Conservation (phyloP, 2,888 invertebrate species). For the Palloptera scutellata region DNA sequence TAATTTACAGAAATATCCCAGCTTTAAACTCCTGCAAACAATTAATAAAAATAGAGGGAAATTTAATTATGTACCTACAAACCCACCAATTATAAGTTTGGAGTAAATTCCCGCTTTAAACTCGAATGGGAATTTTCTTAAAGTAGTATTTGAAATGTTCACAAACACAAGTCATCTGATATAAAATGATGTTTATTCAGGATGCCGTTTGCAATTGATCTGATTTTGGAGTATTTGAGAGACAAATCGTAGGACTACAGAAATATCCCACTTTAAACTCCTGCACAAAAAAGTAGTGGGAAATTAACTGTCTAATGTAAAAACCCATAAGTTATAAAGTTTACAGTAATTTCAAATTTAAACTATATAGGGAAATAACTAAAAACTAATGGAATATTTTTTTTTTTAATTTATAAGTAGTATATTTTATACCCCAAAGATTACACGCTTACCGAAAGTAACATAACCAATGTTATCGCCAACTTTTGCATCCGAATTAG, state of each 20-base stretch:
- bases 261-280: slow-evolving; percentile 43
- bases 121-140: not conserved
- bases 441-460: slow-evolving; percentile 84
- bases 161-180: slow-evolving; percentile 36
- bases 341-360: no score
- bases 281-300: slow-evolving; percentile 1
- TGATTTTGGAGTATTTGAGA: slow-evolving; percentile 44
- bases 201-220: slow-evolving; percentile 28
- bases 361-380: no score
- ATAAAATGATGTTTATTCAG: slow-evolving; percentile 36
- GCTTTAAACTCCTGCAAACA: slow-evolving; percentile 34
- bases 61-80: no score
- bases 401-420: not conserved
- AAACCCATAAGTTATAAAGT: no score
- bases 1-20: slow-evolving; percentile 35
- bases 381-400: no score
- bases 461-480: slow-evolving; percentile 99
- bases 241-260: slow-evolving; percentile 30
- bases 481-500: slow-evolving; percentile 90
- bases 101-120: slow-evolving; percentile 29
- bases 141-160: not conserved
- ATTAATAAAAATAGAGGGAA: not conserved
- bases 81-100: no score
- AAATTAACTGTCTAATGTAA: no score
- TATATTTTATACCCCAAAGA: not conserved